Evolutionary conservation across 2,797 vertebrate species (phyloP), one percentile per base, ranked within the genome.

Genomic region (Labeo calbasu): DNA sequence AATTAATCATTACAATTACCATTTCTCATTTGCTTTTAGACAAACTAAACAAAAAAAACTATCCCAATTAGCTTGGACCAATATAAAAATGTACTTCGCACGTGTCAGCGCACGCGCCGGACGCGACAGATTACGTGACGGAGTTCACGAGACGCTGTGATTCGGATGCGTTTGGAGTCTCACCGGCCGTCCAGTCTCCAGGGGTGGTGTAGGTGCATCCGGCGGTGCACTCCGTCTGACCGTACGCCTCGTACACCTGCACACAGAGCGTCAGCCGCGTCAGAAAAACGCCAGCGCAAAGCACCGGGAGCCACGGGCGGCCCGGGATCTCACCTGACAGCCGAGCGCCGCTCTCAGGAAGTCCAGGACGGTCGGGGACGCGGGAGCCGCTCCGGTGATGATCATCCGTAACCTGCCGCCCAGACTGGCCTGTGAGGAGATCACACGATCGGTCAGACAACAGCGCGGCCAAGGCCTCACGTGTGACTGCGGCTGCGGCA

Each of bases 141-240:
- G 40, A 9, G 43, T 46, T 10, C 8, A 46, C 2, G 9, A 10
- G 43, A 9, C 10, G 43, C 43, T 46, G 43, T 10, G 43, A 46
- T 46, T 46, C 8, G 9, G 43, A 2, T 46, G 43, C 9, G 43
- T 46, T 46, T 46, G 43, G 40, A 46, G 43, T 28, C 55, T 92
- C 92, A 99, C 98, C 98, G 96, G 97, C 95, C 1, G 98, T 99
- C 98, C 98, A 99, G 93, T 99, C 98, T 79, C 98, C 98, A 1
- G 98, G 98, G 3, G 97, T 99, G 21, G 98, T 99, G 87, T 96
- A 99, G 55, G 98, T 99, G 88, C 98, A 99, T 69, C 98, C 98
- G 40, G 98, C 98, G 13, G 98, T 99, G 91, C 98, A 99, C 88
- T 99, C 98, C 0, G 98, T 99, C 93, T 99, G 98, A 73, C 98